Evolutionary conservation across 2,888 invertebrate genomes (phyloP).

Genomic region (Norana najaformis): DNA sequence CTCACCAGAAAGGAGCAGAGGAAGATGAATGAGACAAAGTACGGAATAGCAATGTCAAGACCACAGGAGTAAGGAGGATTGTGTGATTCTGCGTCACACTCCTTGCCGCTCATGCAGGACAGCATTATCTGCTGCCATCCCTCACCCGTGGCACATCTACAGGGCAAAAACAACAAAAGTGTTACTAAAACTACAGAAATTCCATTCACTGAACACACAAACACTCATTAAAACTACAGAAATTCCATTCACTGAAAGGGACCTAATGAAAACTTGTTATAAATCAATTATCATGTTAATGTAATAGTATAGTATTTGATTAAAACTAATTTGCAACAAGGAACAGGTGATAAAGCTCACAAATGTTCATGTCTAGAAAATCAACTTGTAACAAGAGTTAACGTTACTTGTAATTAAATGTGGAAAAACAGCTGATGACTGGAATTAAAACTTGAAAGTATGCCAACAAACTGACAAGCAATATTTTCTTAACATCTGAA

Average conservation of each 20-base stretch:
- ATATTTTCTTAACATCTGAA: neutral
- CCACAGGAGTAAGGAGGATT: slow-evolving; percentile 71
- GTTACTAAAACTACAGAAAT: neutral
- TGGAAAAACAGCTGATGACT: neutral
- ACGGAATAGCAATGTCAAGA: slow-evolving; percentile 88
- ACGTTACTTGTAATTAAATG: neutral
- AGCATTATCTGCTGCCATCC: slow-evolving; percentile 99
- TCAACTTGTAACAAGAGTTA: neutral
- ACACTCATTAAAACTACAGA: neutral
- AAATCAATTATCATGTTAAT: neutral
- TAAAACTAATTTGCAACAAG: neutral
- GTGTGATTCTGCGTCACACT: slow-evolving; percentile 74
- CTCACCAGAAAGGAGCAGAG: slow-evolving; percentile 97
- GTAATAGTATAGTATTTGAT: neutral
- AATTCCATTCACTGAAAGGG: neutral
- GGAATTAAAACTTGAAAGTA: neutral
- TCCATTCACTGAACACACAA: neutral
- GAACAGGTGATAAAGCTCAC: neutral
- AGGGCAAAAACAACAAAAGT: neutral
- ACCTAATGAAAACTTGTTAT: neutral
- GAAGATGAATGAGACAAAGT: slow-evolving; percentile 82
- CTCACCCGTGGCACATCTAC: slow-evolving; percentile 97
- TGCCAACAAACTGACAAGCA: neutral
- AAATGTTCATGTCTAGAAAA: neutral
- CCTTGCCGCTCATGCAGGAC: slow-evolving; percentile 86